Conservation (phyloP, 2,113 vertebrate genomes). For the Thymallus thymallus region DNA sequence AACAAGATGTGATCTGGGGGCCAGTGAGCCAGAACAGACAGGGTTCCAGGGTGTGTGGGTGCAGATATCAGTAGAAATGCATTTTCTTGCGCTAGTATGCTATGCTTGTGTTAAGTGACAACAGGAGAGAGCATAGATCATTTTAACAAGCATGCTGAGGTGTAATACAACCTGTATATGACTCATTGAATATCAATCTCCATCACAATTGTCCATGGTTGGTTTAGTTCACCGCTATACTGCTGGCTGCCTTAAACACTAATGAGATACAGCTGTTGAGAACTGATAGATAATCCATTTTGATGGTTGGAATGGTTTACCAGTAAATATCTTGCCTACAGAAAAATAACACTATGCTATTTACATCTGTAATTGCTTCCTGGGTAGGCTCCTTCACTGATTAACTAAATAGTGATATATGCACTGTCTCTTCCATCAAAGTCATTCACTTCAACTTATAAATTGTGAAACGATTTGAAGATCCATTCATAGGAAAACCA, state of each 20-base stretch:
- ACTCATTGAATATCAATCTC: background rate
- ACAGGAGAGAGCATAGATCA: background rate
- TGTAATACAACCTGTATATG: background rate
- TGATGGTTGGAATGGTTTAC: background rate
- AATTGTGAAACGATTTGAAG: background rate
- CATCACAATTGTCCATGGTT: background rate
- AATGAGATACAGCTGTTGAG: background rate
- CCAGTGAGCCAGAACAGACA: conserved; percentile 2
- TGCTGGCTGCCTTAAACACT: background rate
- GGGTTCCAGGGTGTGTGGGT: background rate
- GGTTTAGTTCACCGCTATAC: background rate
- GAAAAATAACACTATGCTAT: no score
- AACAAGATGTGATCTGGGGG: background rate
- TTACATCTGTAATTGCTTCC: no score
- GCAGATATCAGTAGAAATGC: background rate
- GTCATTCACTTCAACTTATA: background rate
- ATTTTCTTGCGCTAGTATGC: background rate
- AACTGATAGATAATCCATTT: background rate
- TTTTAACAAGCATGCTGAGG: background rate
- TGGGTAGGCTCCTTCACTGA: background rate
- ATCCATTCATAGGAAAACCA: background rate
- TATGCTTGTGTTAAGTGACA: no score
- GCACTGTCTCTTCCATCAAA: background rate
- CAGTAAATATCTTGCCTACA: background rate
- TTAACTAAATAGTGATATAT: background rate